Conservation (phyloP, 2,888 invertebrate species). For the Lepidochitona cinerea region DNA sequence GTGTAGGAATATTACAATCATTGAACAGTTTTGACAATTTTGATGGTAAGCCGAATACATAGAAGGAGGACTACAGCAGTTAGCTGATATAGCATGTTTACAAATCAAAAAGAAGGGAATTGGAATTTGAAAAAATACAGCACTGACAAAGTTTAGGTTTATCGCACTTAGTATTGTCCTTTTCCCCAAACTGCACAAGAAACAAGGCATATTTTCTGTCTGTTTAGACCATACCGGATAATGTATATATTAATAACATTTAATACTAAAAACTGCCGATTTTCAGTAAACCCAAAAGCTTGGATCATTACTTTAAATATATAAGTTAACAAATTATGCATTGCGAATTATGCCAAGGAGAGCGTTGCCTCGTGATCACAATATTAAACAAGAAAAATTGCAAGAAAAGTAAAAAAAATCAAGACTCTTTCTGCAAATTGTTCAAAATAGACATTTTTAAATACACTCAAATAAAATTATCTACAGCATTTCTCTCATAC, state of each 20-base stretch:
- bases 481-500: too few species aligned
- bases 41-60: too few species aligned
- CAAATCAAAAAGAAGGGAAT: too few species aligned
- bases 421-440: not conserved
- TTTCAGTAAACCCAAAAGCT: not conserved
- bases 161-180: too few species aligned
- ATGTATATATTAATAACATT: conserved; percentile 6
- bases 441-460: not conserved
- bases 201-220: too few species aligned
- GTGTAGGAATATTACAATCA: too few species aligned
- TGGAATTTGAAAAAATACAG: too few species aligned
- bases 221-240: not conserved
- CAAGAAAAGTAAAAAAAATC: not conserved
- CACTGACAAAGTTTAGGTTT: too few species aligned
- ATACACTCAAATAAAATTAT: not conserved
- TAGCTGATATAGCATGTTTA: too few species aligned
- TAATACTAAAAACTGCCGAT: not conserved
- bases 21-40: too few species aligned
- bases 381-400: not conserved
- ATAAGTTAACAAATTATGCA: conserved; percentile 7
- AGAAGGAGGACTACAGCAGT: too few species aligned
- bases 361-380: not conserved
- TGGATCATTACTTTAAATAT: not conserved
- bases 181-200: too few species aligned
- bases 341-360: not conserved